Base-by-base conservation (phyloP, 2,888 invertebrate species). In the Pheosia gnoma region DNA sequence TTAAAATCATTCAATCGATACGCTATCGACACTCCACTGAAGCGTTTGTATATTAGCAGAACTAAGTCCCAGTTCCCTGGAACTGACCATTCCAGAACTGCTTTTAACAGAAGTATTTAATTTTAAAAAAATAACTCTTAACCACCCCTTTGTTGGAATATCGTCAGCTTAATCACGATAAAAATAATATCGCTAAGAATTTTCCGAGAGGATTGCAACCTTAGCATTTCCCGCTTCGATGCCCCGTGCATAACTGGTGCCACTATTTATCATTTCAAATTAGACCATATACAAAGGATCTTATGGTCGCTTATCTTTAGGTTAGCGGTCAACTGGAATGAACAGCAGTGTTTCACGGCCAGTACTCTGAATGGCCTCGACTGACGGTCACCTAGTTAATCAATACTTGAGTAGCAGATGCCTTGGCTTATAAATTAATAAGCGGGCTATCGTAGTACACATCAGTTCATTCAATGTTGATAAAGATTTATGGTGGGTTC, bases 121-220 rank as follows among this genome's bases (percentile, higher is more conserved):
- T 25, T 25, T 25, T 25, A 25, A 25, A 25, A 2, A 25, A 25
- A 25, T 25, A 25, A 25, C 25, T 2, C 25, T 25, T 25, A 25
- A 25, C 25, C 25, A 25, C 25, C 25, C 25, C 25, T n/a, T n/a
- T 1, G 25, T 51, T 51, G 49, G 10, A 51, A 58, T 49, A 13
- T 9, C 58, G 13, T 38, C 37, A 38, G 11, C 38, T 52, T 62
- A n/a, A 54, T 51, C 47, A 61, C 59, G 54, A 61, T 60, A 6
- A 62, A 49, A 57, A 55, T 78, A 72, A 77, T 79, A 79, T 71
- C 68, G 63, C 62, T 61, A 57, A 69, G 71, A 79, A 85, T 84
- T 84, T 85, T 85, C 83, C 83, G 75, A 80, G 72, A 79, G 79
- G 65, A 70, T 75, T 80, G 79, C 70, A 74, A 77, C 83, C 81